Base-by-base conservation (phyloP, 2,888 invertebrate species). In the Tortrix viridana region DNA sequence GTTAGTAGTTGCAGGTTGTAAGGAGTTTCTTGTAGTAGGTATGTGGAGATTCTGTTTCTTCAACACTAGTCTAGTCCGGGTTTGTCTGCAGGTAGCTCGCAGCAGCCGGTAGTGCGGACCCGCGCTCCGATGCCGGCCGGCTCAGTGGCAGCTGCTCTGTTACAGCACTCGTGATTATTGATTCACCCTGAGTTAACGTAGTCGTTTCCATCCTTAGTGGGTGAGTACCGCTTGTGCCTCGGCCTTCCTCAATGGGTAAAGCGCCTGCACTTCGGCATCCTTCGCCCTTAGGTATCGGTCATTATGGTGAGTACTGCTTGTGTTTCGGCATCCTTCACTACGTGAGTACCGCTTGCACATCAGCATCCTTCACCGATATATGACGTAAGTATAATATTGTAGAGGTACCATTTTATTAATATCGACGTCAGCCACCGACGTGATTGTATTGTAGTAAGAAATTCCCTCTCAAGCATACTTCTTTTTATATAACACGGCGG, bases 251-350 rank as follows among this genome's bases (percentile, higher is more conserved):
- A 43, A 22, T 22, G 20, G 6, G 16, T 6, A 5, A 23, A 22
- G 22, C 2, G 5, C 47, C 22, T n/a, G 47, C 47, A 23, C n/a
- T 48, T 48, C 23, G 47, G 47, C 47, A 23, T 48, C 47, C 47
- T 48, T 48, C 23, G 7, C 23, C 47, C 22, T 23, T 23, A 14
- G 7, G 22, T 22, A 6, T 48, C 1, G 12, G n/a, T n/a, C 6
- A 22, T n/a, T 23, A 23, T n/a, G 47, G 47, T 47, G 46, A 47
- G 19, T 47, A 47, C 46, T 47, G 46, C 46, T 47, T 47, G 46
- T 20, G 46, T 23, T 47, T 47, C 47, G 47, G 47, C 47, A 47
- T 47, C 47, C 47, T 47, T 47, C 47, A 47, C 22, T 47, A n/a
- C 3, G 22, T 47, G 22, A 47, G 47, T 47, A 47, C 47, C 47